Conservation (phyloP, 2,888 invertebrate genomes). For the Geophilus truncorum region DNA sequence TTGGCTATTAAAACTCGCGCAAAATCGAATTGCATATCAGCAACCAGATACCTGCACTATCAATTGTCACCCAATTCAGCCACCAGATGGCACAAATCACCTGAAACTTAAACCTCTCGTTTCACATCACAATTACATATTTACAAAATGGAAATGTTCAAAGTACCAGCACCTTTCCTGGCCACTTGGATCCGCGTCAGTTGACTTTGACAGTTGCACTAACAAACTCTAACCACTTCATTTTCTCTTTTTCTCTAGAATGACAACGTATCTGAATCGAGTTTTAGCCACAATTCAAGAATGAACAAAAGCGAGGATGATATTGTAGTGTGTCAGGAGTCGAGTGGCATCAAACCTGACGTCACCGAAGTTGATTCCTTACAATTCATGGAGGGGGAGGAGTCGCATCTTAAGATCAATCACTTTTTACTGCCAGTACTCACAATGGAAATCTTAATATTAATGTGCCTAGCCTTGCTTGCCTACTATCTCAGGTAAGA, state of each 20-base stretch:
- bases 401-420: conserved; percentile 28
- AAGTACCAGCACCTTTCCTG: neutral
- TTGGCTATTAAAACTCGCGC: too few relatives aligned
- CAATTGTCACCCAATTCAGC: neutral
- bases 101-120: too few relatives aligned
- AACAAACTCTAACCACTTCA: neutral
- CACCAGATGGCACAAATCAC: neutral
- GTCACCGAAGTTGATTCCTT: conserved; percentile 30
- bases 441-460: conserved; percentile 31
- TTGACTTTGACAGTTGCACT: neutral
- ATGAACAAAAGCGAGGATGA: neutral
- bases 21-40: neutral
- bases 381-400: conserved; percentile 5
- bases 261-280: neutral
- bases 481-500: conserved; percentile 36
- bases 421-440: conserved; percentile 34
- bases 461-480: conserved; percentile 33
- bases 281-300: neutral
- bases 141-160: neutral
- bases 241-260: neutral
- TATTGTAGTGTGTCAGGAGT: neutral
- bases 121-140: too few relatives aligned
- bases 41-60: neutral
- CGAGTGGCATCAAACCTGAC: conserved; percentile 22
- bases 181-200: neutral